A percentile compares a stretch with the other conserved stretches of the same genome.
Conservation (phyloP, 2,888 invertebrate genomes). For the Eupithecia exiguata region DNA sequence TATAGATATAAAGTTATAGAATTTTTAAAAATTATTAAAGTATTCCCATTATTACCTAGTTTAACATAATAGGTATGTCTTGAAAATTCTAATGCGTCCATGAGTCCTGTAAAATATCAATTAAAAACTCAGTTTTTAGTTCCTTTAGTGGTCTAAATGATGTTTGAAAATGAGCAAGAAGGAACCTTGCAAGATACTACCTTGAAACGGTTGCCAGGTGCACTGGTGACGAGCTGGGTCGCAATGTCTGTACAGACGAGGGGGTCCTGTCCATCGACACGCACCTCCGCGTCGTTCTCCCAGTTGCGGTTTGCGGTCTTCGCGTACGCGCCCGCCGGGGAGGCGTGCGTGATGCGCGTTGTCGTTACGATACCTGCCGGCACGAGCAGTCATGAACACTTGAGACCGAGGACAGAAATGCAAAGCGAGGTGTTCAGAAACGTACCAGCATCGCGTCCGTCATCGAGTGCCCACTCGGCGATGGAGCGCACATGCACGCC, state of each 20-base stretch:
- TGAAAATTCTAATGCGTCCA: no score
- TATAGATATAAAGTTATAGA: no score
- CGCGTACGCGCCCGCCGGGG: slow-evolving; percentile 88
- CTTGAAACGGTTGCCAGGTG: slow-evolving; percentile 69
- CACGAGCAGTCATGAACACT: not conserved
- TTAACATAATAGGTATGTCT: no score
- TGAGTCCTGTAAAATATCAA: no score
- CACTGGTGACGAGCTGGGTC: slow-evolving; percentile 81
- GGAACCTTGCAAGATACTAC: slow-evolving; percentile 67
- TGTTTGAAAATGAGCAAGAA: no score
- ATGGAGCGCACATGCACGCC: slow-evolving; percentile 85
- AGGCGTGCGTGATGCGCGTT: slow-evolving; percentile 90
- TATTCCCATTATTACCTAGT: no score
- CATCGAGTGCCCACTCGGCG: slow-evolving; percentile 85
- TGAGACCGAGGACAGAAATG: not conserved
- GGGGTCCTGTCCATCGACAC: slow-evolving; percentile 63
- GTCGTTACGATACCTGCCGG: slow-evolving; percentile 84
- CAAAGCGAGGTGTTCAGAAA: not conserved
- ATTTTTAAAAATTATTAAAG: no score
- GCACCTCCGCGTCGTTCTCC: slow-evolving; percentile 86
- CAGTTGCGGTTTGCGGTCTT: slow-evolving; percentile 86
- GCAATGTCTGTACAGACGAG: slow-evolving; percentile 87
- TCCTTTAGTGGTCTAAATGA: no score
- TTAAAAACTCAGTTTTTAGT: no score
- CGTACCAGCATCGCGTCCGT: slow-evolving; percentile 61